Evolutionary conservation across 2,888 invertebrate genomes (phyloP).

Genomic region (Stomorhina lunata): DNA sequence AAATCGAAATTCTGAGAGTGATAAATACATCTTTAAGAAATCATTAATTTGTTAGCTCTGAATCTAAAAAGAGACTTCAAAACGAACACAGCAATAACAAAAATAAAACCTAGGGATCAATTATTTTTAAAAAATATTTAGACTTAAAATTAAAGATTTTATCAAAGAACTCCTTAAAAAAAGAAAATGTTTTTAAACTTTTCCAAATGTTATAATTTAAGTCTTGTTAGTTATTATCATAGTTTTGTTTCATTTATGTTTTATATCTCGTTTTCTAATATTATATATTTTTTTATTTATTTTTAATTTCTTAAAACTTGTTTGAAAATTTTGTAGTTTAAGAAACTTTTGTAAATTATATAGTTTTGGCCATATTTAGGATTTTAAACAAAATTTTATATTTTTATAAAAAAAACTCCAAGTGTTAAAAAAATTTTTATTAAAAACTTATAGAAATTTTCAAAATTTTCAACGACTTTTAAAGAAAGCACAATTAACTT

Average conservation of each 20-base stretch:
- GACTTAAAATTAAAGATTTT: neutral
- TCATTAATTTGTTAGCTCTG: slow-evolving; percentile 65
- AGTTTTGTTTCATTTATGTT: slow-evolving; percentile 27
- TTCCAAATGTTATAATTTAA: slow-evolving; percentile 18
- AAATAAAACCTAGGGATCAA: slow-evolving; percentile 53
- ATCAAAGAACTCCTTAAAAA: neutral
- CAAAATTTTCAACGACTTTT: no score
- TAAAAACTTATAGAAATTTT: no score
- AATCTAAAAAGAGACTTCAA: slow-evolving; percentile 7
- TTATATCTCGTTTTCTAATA: slow-evolving; percentile 15
- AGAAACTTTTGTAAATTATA: no score
- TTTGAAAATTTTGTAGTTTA: no score
- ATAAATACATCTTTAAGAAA: slow-evolving; percentile 76
- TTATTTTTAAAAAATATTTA: slow-evolving; percentile 14
- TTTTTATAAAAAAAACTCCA: no score
- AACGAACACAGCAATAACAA: neutral
- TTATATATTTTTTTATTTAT: slow-evolving; percentile 24
- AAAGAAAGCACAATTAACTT: no score
- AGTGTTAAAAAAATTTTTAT: no score
- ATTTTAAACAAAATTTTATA: no score
- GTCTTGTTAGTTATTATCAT: slow-evolving; percentile 33
- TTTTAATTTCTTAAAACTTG: slow-evolving; percentile 18
- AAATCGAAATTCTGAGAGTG: slow-evolving; percentile 76
- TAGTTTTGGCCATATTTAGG: no score
- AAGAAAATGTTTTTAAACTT: slow-evolving; percentile 6